Percentiles rank a stretch among this genome's conserved stretches.
Evolutionary conservation across 2,888 invertebrate genomes (phyloP).

Genomic region (Cataglyphis cursor): DNA sequence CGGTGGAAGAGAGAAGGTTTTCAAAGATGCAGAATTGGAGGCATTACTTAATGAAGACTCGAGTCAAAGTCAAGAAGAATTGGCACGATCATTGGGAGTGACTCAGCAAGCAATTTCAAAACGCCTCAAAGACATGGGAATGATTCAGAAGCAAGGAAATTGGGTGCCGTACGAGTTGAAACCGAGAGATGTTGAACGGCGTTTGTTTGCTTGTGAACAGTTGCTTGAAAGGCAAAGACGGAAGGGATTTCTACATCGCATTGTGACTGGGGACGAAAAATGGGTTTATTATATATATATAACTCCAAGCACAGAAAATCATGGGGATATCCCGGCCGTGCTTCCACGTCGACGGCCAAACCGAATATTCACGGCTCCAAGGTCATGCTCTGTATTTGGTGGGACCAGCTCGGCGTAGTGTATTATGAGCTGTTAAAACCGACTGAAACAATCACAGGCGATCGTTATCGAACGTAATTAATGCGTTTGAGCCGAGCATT

Average conservation of each 20-base stretch:
- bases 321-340: slow-evolving; percentile 45
- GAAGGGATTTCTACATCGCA: slow-evolving; percentile 59
- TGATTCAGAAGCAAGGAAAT: no score
- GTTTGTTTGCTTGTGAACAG: no score
- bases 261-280: slow-evolving; percentile 65
- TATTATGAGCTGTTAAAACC: slow-evolving; percentile 45
- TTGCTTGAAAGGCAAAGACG: no score
- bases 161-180: no score
- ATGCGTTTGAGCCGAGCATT: slow-evolving; percentile 16
- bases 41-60: no score
- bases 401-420: slow-evolving; percentile 28
- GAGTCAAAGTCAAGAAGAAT: no score
- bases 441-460: slow-evolving; percentile 36
- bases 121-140: no score
- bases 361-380: slow-evolving; percentile 58
- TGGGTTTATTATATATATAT: slow-evolving; percentile 64
- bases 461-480: slow-evolving; percentile 15
- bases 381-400: neutral
- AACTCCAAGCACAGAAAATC: slow-evolving; percentile 62
- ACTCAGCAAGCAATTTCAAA: no score
- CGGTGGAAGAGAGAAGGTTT: no score
- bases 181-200: no score
- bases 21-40: no score
- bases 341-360: slow-evolving; percentile 68
- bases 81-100: no score